These are phyloP conservation scores for Anthrax anthrax DNA, from an alignment of 2,888 invertebrate species.

Conservation along the genomic window DNA sequence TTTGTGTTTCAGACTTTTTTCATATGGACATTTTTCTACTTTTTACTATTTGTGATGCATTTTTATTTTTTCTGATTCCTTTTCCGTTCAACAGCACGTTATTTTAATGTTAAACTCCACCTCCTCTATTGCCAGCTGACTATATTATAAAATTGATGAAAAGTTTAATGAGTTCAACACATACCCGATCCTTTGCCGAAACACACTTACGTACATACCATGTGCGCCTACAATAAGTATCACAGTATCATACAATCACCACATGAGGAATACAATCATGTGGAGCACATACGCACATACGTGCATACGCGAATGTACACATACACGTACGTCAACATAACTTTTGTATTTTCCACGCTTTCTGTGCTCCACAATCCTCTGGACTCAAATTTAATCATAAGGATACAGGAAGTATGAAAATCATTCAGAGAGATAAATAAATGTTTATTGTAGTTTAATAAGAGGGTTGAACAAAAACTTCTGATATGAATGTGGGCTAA, in stretches of 20 bases:
- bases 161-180: constrained; percentile 11
- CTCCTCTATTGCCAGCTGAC: constrained; percentile 1
- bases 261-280: no score
- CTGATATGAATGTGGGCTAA: no score
- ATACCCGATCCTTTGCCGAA: not conserved
- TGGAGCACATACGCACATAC: not conserved
- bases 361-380: no score
- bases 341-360: not conserved
- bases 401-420: not conserved
- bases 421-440: not conserved
- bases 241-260: no score
- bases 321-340: no score
- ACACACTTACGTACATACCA: no score
- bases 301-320: not conserved
- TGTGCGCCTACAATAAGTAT: no score
- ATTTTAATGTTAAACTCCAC: constrained; percentile 8
- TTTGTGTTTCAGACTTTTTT: not conserved
- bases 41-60: not conserved
- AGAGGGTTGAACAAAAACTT: not conserved
- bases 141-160: constrained; percentile 5
- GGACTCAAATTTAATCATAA: no score
- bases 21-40: not conserved
- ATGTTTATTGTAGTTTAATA: not conserved
- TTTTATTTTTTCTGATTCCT: not conserved
- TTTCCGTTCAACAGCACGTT: not conserved